Percentiles rank a stretch among this genome's conserved stretches.
Evolutionary conservation across 2,113 vertebrate genomes (phyloP).

Genomic region (Oxygymnocypris stewartii): DNA sequence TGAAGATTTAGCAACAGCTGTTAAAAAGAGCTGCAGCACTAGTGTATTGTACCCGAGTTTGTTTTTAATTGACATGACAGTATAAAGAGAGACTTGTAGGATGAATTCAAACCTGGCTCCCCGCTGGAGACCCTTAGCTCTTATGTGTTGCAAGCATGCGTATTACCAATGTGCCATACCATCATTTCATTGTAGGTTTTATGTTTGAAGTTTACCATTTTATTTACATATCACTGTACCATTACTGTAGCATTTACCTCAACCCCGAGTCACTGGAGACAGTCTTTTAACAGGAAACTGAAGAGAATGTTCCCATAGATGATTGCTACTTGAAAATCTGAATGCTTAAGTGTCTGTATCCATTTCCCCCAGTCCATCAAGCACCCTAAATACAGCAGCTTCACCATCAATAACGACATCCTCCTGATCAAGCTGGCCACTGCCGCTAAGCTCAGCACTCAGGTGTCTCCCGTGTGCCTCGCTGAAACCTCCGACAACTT

Average conservation of each 20-base stretch:
- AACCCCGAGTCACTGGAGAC: neutral
- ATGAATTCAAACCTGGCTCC: neutral
- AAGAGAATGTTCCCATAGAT: neutral
- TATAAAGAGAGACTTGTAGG: neutral
- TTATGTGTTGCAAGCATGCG: neutral
- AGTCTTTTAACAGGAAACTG: neutral
- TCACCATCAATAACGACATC: constrained; percentile 79
- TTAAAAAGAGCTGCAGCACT: neutral
- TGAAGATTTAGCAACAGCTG: neutral
- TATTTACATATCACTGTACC: constrained; percentile 18
- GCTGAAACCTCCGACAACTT: constrained; percentile 69
- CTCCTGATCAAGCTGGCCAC: constrained; percentile 77
- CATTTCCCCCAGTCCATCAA: constrained; percentile 73
- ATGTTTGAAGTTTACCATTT: constrained; percentile 12
- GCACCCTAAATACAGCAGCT: constrained; percentile 72
- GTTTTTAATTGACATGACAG: neutral
- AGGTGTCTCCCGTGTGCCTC: constrained; percentile 79
- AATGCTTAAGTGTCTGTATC: neutral
- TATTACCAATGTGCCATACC: constrained; percentile 1
- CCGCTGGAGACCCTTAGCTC: neutral
- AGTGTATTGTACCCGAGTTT: neutral
- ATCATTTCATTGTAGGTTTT: constrained; percentile 1
- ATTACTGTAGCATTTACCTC: constrained; percentile 6
- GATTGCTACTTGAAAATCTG: neutral
- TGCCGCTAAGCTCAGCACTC: constrained; percentile 64